Evolutionary conservation across 2,113 vertebrate genomes (phyloP), one percentile per base, ranked within the genome.

Genomic region (Xyrauchen texanus): DNA sequence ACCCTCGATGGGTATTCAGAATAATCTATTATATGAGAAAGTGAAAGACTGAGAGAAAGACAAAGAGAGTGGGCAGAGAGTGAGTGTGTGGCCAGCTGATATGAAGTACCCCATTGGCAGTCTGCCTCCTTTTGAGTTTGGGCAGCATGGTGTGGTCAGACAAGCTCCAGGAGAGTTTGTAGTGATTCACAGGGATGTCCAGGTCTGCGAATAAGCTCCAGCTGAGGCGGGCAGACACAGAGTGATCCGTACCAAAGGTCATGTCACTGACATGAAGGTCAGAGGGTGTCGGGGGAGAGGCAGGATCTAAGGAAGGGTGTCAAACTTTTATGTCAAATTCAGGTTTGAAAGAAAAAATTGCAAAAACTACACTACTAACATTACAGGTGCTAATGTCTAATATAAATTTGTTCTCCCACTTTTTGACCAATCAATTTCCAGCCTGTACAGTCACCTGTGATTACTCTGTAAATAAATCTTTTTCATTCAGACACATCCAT

Each of bases 151-250:
- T 80, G 0, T 92, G 70, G 8, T 73, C 84, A 85, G 90, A 92
- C 95, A 95, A 95, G 88, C 93, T 96, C 96, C 97, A 98, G 77
- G 95, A 94, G 6, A 97, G 93, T 85, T 94, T 97, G 89, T 95
- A 96, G 90, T 97, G 95, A 64, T 97, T 95, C 6, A 97, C 87
- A 0, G 96, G 96, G 46, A 97, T 90, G 61, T 97, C 96, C 0
- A 91, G 93, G 21, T 98, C 95, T 42, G 89, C 88, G 0, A 93
- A 90, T 42, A 91, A 67, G 61, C 90, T 92, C 96, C 97, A 98
- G 6, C 75, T 80, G 2, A 98, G 86, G 44, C 84, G 77, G 45
- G 91, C 93, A 0, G 88, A 90, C 76, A 95, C 90, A 0, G 74
- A 89, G 0, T 92, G 87, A 13, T 96, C 93, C 0, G 87, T 81